Evolutionary conservation across 2,888 invertebrate species (phyloP).

Genomic region (Selenia dentaria): DNA sequence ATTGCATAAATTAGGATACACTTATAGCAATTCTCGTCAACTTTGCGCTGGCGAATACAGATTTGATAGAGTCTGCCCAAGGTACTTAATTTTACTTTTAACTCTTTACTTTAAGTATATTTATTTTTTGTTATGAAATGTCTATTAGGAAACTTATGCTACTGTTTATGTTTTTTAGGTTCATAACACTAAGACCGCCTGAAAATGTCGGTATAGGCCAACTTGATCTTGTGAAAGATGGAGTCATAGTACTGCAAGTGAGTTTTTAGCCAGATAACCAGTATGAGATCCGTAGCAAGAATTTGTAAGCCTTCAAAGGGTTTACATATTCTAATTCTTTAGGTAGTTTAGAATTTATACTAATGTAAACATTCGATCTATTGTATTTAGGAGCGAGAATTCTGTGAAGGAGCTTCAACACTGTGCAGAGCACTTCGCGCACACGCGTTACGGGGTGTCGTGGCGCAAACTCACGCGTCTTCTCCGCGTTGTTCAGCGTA

Average conservation of each 20-base stretch:
- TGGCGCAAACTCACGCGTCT: constrained; percentile 91
- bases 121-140: too few species aligned
- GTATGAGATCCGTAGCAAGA: not conserved
- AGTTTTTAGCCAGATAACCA: constrained; percentile 1
- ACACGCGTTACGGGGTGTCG: constrained; percentile 88
- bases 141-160: too few species aligned
- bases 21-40: constrained; percentile 67
- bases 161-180: too few species aligned
- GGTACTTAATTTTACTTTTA: constrained; percentile 47
- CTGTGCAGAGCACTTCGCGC: constrained; percentile 88
- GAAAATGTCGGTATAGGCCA: constrained; percentile 60
- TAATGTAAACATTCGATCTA: not conserved
- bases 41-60: constrained; percentile 78
- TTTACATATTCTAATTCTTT: too few species aligned
- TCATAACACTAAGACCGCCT: constrained; percentile 78
- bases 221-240: constrained; percentile 68
- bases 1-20: constrained; percentile 72
- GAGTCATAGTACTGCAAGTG: constrained; percentile 78
- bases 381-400: constrained; percentile 87
- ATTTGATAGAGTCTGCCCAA: constrained; percentile 85
- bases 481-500: constrained; percentile 93
- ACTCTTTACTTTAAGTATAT: not conserved
- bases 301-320: too few species aligned
- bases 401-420: constrained; percentile 92
- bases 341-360: not conserved